phyloP scores from a whole-genome alignment of 2,113 vertebrate genomes.

The Laticauda laticaudata region DNA sequence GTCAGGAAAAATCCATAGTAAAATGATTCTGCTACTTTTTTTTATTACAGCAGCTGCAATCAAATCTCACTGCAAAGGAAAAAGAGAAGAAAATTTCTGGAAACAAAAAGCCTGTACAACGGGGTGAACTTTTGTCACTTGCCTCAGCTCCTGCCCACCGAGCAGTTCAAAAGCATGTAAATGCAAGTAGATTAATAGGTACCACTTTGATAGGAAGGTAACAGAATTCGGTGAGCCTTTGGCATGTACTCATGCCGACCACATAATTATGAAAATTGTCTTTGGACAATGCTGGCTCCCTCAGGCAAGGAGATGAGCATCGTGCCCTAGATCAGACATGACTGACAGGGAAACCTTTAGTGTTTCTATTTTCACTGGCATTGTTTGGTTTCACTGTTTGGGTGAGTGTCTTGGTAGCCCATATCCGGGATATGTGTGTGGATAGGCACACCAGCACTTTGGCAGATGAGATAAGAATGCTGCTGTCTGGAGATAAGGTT shows the following conservation, averaged over 20 bases:
- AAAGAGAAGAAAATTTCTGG: neutral
- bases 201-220: neutral
- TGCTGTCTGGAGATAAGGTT: conserved; percentile 67
- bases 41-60: neutral
- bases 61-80: neutral
- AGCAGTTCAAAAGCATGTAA: neutral
- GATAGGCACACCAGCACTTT: conserved; percentile 9
- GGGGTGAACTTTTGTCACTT: neutral
- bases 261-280: neutral
- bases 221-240: neutral
- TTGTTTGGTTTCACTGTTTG: neutral
- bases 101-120: neutral
- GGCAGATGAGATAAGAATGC: conserved; percentile 47
- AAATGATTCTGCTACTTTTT: neutral
- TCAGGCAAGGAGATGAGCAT: neutral
- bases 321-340: neutral
- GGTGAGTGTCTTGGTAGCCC: neutral
- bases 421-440: neutral
- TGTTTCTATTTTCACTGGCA: neutral
- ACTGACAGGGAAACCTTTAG: neutral
- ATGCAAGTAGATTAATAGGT: neutral
- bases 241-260: neutral
- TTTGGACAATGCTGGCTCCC: neutral
- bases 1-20: neutral
- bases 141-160: neutral